Conservation (phyloP, 2,888 invertebrate species). For the Drosophila prolongata region DNA sequence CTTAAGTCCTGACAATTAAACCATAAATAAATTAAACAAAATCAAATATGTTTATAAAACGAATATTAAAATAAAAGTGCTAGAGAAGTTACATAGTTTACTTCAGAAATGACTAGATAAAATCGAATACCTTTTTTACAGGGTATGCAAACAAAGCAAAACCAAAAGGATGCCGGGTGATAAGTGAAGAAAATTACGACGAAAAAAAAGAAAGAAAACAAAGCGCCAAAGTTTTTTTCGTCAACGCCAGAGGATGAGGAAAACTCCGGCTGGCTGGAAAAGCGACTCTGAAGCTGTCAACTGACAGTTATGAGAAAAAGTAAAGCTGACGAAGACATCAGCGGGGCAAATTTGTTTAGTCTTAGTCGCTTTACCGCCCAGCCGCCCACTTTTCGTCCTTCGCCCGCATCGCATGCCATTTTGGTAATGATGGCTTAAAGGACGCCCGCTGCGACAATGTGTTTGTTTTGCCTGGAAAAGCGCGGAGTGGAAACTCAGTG, state of each 20-base stretch:
- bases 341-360: slow-evolving; percentile 75
- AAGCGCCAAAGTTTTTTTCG: slow-evolving; percentile 61
- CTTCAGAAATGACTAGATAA: background rate
- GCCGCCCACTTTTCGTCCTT: background rate
- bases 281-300: slow-evolving; percentile 70
- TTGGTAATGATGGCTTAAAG: slow-evolving; percentile 78
- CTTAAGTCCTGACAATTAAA: too few relatives aligned
- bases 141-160: slow-evolving; percentile 9
- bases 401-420: slow-evolving; percentile 67
- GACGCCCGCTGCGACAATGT: slow-evolving; percentile 74
- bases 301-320: slow-evolving; percentile 78
- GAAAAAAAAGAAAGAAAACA: slow-evolving; percentile 22
- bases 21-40: too few relatives aligned
- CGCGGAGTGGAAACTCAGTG: slow-evolving; percentile 10
- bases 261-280: slow-evolving; percentile 37
- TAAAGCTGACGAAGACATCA: slow-evolving; percentile 79
- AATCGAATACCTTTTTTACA: background rate
- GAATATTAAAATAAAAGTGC: background rate
- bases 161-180: slow-evolving; percentile 19
- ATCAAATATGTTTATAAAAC: background rate
- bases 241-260: slow-evolving; percentile 33
- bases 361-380: slow-evolving; percentile 57
- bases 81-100: too few relatives aligned
- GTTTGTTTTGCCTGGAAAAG: slow-evolving; percentile 44
- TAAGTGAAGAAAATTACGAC: slow-evolving; percentile 27